These are phyloP conservation scores for Naja naja DNA, from an alignment of 2,113 vertebrate genomes.

Conservation along the genomic window DNA sequence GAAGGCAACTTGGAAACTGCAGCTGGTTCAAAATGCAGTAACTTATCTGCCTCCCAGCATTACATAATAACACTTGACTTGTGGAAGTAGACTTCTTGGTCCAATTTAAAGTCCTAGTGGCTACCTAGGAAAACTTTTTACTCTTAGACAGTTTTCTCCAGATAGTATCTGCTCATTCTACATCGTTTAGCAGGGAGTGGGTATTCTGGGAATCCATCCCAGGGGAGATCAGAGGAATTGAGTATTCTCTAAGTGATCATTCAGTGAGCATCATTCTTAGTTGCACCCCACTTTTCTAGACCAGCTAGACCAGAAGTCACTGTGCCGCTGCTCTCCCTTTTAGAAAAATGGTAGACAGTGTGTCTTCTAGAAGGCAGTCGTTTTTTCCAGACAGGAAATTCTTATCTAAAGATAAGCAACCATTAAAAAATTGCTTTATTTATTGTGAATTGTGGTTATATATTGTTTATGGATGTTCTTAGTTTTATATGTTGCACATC, in stretches of 20 bases:
- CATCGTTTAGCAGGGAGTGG: background rate
- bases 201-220: background rate
- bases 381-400: background rate
- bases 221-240: no score
- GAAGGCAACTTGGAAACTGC: background rate
- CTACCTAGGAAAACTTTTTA: background rate
- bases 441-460: background rate
- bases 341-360: background rate
- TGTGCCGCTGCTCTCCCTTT: background rate
- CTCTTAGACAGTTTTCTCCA: background rate
- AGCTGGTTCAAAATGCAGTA: background rate
- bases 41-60: background rate
- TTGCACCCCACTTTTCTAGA: background rate
- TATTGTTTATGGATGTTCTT: background rate
- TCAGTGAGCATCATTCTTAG: background rate
- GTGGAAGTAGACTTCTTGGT: background rate
- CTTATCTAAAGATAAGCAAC: background rate
- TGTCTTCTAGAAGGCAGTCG: background rate
- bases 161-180: background rate
- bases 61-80: background rate
- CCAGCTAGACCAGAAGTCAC: background rate
- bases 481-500: background rate
- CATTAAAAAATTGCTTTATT: background rate
- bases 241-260: no score
- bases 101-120: background rate